Conservation (phyloP, 64 coral and sea anemone species). For the Platygyra sinensis region DNA sequence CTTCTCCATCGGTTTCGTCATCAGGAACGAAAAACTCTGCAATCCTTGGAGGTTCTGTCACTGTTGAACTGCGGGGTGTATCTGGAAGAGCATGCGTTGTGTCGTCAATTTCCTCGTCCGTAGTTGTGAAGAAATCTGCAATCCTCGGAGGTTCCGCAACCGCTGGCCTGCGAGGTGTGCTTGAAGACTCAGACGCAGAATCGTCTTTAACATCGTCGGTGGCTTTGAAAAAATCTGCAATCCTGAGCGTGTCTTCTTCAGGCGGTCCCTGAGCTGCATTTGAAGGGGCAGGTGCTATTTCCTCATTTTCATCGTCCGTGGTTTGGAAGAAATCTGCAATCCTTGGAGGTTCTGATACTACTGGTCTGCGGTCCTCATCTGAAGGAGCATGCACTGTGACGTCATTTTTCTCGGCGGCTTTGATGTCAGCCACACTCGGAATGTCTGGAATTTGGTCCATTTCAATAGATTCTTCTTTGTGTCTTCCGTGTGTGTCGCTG, state of each 20-base stretch:
- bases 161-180: neutral
- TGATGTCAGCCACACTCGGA: neutral
- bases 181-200: neutral
- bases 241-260: neutral
- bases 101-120: neutral
- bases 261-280: neutral
- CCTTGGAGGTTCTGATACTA: neutral
- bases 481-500: neutral
- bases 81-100: neutral
- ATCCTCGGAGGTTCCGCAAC: neutral
- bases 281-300: neutral
- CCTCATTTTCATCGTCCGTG: neutral
- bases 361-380: neutral
- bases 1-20: neutral
- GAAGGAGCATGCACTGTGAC: neutral
- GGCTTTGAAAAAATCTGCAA: neutral
- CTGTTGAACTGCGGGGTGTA: neutral
- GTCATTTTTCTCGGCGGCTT: neutral
- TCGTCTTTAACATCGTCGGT: neutral
- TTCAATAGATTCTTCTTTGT: neutral
- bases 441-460: constrained; percentile 12
- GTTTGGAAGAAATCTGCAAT: neutral
- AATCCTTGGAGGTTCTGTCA: neutral
- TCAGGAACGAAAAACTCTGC: neutral
- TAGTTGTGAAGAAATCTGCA: neutral